Evolutionary conservation across 2,797 vertebrate genomes (phyloP).

Genomic region (Mareca penelope): DNA sequence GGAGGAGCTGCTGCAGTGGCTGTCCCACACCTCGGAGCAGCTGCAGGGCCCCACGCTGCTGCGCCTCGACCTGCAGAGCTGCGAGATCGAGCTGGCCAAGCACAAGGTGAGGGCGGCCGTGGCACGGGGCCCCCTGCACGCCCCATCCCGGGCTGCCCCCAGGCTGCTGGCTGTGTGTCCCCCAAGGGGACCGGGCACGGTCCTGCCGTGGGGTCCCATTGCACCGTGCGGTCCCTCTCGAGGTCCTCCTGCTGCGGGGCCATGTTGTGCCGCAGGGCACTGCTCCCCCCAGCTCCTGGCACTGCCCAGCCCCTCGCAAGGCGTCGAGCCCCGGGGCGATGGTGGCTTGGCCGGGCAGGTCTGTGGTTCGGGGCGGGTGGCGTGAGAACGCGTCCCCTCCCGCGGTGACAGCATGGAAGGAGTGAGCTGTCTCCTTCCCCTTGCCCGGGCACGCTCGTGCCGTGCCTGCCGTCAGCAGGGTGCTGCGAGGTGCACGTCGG

Average conservation of each 20-base stretch:
- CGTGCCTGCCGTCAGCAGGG: background rate
- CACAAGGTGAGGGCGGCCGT: slow-evolving; percentile 81
- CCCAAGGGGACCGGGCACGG: accelerated
- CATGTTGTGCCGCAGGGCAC: background rate
- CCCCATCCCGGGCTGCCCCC: background rate
- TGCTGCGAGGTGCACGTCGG: accelerated
- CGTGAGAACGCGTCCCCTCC: background rate
- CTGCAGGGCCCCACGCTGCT: slow-evolving; percentile 77
- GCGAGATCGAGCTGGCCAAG: slow-evolving; percentile 92
- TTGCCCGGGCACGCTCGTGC: background rate
- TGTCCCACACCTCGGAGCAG: slow-evolving; percentile 82
- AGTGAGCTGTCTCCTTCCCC: background rate
- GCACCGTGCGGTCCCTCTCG: accelerated
- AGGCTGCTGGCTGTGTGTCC: background rate
- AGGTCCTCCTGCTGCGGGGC: background rate
- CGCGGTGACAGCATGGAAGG: background rate
- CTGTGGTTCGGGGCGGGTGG: background rate
- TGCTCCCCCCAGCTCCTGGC: accelerated
- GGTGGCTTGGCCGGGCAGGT: background rate
- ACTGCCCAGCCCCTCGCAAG: background rate
- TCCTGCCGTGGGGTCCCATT: background rate
- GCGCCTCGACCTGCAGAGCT: slow-evolving; percentile 88
- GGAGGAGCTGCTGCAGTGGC: slow-evolving; percentile 88
- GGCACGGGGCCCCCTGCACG: background rate
- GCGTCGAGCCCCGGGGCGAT: accelerated